Evolutionary conservation across 2,888 invertebrate species (phyloP), one percentile per base, ranked within the genome.

Genomic region (Tridacna gigas): DNA sequence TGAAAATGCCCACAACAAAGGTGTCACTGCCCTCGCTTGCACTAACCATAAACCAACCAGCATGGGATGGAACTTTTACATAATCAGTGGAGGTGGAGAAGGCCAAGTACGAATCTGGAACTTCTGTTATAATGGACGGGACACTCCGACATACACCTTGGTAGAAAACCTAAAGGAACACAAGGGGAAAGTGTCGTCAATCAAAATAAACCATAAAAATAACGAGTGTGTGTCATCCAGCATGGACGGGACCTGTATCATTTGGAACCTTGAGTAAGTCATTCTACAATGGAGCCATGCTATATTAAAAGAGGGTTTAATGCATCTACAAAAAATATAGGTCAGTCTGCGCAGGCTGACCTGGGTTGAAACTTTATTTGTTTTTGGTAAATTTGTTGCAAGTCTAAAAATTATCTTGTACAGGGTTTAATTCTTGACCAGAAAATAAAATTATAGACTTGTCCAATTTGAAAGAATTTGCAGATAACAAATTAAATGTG

Each of bases 51-150:
- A 97, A 0, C 95, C 95, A 22, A 96, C 71, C 9, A 25, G 69
- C 11, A 26, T 56, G 3, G 60, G 77, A 45, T 84, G 82, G 74
- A 71, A 96, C 37, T 88, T 86, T 76, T 61, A 75, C 48, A 96
- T 99, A 76, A 96, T 98, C 71, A 98, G 97, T 71, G 98, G 98
- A 0, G 98, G 98, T 7, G 97, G 97, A 86, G 98, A 98, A 93
- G 98, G 98, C n/a, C 98, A 98, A 88, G 94, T 95, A 20, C 83
- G 94, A 25, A 90, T 95, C 60, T 95, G 95, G 94, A 75, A 69
- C 18, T 81, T 86, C 74, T 80, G 82, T 20, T 84, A 77, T 18
- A 86, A 90, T 51, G 85, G 84, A n/a, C 83, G 80, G 20, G 84
- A 86, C 20, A 86, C 87, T 11, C 80, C 82, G 15, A 78, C 79